These are phyloP conservation scores for Speoplatyrhinus poulsoni DNA, from an alignment of 2,113 vertebrate genomes.

Conservation along the genomic window DNA sequence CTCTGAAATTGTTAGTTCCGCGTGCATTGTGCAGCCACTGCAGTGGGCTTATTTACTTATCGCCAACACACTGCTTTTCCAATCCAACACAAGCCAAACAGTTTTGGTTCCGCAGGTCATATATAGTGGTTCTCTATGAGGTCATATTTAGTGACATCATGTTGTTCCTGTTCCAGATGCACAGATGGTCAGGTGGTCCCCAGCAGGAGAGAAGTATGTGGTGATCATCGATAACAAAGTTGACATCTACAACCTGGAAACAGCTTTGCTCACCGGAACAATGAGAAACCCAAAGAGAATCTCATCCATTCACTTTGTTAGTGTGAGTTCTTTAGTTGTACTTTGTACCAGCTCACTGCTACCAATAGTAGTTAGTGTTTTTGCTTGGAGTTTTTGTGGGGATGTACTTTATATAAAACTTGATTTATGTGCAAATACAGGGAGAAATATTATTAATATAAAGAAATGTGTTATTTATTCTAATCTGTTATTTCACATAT, in stretches of 20 bases:
- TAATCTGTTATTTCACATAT: too few species aligned
- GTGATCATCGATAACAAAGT: constrained; percentile 80
- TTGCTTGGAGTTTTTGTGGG: too few species aligned
- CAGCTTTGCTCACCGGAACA: constrained; percentile 82
- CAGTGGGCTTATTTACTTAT: too few species aligned
- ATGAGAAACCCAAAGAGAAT: constrained; percentile 84
- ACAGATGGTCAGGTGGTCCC: constrained; percentile 92
- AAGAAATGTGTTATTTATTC: too few species aligned
- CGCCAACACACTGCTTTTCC: too few species aligned
- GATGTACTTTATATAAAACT: too few species aligned
- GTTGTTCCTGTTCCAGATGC: constrained; percentile 76
- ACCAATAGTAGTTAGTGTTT: too few species aligned
- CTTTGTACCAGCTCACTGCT: not conserved
- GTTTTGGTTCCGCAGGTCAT: not conserved
- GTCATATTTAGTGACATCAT: not conserved
- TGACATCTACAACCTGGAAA: constrained; percentile 85
- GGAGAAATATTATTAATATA: too few species aligned
- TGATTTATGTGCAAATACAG: too few species aligned
- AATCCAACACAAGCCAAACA: not conserved
- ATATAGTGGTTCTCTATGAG: not conserved
- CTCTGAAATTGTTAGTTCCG: too few species aligned
- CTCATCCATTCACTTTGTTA: constrained; percentile 87
- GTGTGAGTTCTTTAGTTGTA: constrained; percentile 75
- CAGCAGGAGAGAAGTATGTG: constrained; percentile 84
- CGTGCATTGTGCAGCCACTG: too few species aligned